Evolutionary conservation across 2,113 vertebrate genomes (phyloP).

Genomic region (Varanus salvator): DNA sequence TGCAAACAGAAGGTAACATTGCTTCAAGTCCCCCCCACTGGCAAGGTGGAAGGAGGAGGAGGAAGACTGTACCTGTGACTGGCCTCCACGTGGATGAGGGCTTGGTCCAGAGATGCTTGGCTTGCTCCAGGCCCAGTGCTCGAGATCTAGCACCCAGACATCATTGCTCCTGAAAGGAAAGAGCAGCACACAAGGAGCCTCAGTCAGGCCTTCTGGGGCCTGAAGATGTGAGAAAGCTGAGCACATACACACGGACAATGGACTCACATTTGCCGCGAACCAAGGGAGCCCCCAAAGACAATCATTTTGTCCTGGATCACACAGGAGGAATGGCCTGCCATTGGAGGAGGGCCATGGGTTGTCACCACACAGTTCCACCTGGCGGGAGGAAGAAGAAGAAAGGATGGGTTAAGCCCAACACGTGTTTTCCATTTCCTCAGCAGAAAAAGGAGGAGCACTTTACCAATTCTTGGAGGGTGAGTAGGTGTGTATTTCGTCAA

Average conservation of each 20-base stretch:
- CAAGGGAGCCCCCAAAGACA: conserved; percentile 95
- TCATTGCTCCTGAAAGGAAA: conserved; percentile 90
- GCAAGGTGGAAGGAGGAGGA: too few species aligned
- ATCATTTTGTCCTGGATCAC: conserved; percentile 96
- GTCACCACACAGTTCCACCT: conserved; percentile 99
- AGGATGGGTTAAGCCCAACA: not conserved
- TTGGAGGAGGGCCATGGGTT: conserved; percentile 94
- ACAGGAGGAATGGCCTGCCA: conserved; percentile 98
- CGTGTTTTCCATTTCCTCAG: not conserved
- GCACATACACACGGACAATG: not conserved
- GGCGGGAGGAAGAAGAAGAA: conserved; percentile 16
- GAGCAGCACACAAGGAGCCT: conserved; percentile 8
- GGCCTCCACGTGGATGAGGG: conserved; percentile 94
- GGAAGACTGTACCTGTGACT: conserved; percentile 88
- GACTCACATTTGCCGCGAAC: conserved; percentile 94
- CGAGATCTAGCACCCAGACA: conserved; percentile 95
- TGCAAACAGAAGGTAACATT: not conserved
- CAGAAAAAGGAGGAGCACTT: conserved; percentile 18
- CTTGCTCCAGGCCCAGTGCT: conserved; percentile 98
- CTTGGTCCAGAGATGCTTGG: conserved; percentile 86
- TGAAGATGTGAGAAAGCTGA: too few species aligned
- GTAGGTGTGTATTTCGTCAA: conserved; percentile 98
- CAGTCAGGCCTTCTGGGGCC: not conserved
- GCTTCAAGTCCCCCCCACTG: too few species aligned
- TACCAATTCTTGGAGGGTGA: conserved; percentile 99